Conservation (phyloP, 2,113 vertebrate genomes). For the Chionomys nivalis region DNA sequence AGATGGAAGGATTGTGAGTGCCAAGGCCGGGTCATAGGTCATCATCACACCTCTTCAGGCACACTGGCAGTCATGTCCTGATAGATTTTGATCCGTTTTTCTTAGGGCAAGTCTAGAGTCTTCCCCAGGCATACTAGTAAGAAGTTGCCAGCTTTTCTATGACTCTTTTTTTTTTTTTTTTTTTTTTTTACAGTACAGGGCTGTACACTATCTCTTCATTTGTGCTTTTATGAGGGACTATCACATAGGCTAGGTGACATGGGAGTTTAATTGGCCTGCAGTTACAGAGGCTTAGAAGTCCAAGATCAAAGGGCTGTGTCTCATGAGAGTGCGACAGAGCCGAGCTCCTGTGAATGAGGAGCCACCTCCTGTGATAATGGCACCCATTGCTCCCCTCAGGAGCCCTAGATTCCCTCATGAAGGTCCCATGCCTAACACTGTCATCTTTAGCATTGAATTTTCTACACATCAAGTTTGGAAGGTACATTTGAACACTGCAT, state of each 20-base stretch:
- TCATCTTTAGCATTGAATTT: neutral
- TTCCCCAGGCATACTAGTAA: neutral
- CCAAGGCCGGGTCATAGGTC: neutral
- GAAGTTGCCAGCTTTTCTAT: neutral
- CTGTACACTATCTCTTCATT: neutral
- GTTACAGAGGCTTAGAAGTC: neutral
- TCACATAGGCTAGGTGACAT: neutral
- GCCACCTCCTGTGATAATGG: neutral
- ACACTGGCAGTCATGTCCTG: neutral
- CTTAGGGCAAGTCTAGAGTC: neutral
- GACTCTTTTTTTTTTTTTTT: neutral
- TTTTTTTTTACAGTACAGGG: neutral
- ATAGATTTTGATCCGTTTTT: neutral
- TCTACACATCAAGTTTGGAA: neutral
- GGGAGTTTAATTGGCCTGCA: neutral
- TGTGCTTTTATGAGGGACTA: neutral
- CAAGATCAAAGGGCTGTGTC: neutral
- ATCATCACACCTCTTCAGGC: neutral
- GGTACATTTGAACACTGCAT: neutral
- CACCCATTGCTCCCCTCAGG: neutral
- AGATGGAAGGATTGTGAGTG: slow-evolving; percentile 88
- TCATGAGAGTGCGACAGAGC: neutral
- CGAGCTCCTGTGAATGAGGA: neutral
- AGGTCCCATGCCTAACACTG: neutral
- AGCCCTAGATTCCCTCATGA: neutral